Percentiles rank a stretch among this genome's conserved stretches.
phyloP scores from a whole-genome alignment of 2,888 invertebrate species.

The Agonopterix arenella region DNA sequence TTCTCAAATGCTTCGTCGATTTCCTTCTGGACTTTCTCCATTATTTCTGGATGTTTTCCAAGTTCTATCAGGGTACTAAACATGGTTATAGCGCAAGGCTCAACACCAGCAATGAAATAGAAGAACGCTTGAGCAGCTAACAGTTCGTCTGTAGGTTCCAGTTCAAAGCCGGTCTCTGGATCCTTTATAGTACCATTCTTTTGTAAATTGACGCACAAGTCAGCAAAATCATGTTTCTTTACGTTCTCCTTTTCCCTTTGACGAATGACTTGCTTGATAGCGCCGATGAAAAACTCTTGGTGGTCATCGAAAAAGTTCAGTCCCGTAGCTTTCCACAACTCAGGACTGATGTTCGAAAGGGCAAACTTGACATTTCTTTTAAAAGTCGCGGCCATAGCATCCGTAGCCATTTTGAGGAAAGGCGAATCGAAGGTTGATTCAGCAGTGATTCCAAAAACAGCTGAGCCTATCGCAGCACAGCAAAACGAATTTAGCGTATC shows the following conservation, averaged over 20 bases:
- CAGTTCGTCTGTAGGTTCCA: slow-evolving; percentile 46
- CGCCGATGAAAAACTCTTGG: slow-evolving; percentile 42
- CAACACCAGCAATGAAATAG: slow-evolving; percentile 55
- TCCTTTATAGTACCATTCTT: slow-evolving; percentile 38
- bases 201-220: slow-evolving; percentile 44
- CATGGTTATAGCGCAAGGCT: slow-evolving; percentile 45
- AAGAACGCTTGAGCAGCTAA: slow-evolving; percentile 52
- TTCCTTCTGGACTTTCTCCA: slow-evolving; percentile 42
- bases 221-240: slow-evolving; percentile 46
- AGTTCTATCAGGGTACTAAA: slow-evolving; percentile 39
- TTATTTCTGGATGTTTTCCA: slow-evolving; percentile 40
- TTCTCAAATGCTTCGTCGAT: slow-evolving; percentile 34
- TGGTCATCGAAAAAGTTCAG: slow-evolving; percentile 35
- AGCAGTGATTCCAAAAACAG: slow-evolving; percentile 41
- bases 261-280: slow-evolving; percentile 40
- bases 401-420: slow-evolving; percentile 20
- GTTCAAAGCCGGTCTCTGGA: slow-evolving; percentile 28
- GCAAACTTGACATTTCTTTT: slow-evolving; percentile 17
- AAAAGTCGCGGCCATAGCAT: slow-evolving; percentile 10
- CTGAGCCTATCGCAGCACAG: slow-evolving; percentile 29
- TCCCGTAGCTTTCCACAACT: slow-evolving; percentile 21
- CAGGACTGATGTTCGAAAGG: slow-evolving; percentile 12
- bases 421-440: slow-evolving; percentile 45
- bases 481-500: slow-evolving; percentile 20
- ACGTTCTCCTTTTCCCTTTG: slow-evolving; percentile 31